These are phyloP conservation scores for Tragelaphus buxtoni DNA, from an alignment of 2,113 vertebrate species.

Conservation along the genomic window DNA sequence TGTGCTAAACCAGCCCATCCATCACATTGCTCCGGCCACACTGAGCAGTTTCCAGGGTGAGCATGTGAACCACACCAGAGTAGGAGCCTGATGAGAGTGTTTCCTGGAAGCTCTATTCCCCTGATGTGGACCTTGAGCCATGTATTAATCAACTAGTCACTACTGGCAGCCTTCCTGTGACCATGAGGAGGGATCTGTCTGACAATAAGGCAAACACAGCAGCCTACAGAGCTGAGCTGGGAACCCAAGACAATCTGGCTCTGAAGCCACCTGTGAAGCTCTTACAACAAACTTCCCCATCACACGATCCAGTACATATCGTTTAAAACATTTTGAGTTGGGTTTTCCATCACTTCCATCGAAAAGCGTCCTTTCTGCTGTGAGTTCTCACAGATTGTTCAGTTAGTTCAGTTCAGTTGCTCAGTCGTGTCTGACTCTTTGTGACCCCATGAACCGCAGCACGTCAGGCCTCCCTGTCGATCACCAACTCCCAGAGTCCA, in stretches of 20 bases:
- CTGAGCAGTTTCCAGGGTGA: neutral
- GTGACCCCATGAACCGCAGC: accelerated
- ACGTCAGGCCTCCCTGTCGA: no score
- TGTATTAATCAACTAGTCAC: neutral
- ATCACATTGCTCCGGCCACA: accelerated
- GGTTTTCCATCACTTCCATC: neutral
- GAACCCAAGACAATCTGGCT: no score
- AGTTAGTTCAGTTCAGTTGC: no score
- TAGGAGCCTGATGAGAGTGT: neutral
- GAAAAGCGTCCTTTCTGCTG: neutral
- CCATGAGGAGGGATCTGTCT: neutral
- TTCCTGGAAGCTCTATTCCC: neutral
- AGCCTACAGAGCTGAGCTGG: neutral
- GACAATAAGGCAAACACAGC: no score
- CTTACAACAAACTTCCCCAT: neutral
- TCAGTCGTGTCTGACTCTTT: no score
- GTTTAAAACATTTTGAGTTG: neutral
- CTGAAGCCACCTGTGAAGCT: accelerated
- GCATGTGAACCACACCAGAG: neutral
- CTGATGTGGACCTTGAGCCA: neutral
- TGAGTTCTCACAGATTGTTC: neutral
- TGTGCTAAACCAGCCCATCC: accelerated
- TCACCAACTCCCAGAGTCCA: no score
- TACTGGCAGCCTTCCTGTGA: neutral
- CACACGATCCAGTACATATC: accelerated